phyloP scores from a whole-genome alignment of 2,797 vertebrate species.

The Gorsachius magnificus region DNA sequence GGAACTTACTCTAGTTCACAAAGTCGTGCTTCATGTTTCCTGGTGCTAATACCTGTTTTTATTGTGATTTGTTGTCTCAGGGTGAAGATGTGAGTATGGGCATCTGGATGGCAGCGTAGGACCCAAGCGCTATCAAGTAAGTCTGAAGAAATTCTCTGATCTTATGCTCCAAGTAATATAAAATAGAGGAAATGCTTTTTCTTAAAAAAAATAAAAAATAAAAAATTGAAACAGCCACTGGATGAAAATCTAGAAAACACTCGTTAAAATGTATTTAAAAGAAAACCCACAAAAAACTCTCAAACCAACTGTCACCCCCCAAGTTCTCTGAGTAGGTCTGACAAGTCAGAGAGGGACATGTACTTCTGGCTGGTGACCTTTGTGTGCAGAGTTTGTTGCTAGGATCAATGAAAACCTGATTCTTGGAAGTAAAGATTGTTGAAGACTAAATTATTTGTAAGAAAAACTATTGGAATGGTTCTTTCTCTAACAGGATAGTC shows the following conservation, averaged over 20 bases:
- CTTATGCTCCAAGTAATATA: not conserved
- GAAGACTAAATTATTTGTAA: not conserved
- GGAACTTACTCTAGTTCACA: not conserved
- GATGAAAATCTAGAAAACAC: not conserved
- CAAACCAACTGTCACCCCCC: not conserved
- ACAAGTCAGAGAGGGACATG: not conserved
- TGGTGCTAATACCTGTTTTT: not conserved
- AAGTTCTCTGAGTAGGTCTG: not conserved
- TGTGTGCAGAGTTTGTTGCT: not conserved
- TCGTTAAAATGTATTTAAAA: not conserved
- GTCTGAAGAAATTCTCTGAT: not conserved
- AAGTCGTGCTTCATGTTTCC: not conserved
- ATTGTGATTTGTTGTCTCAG: constrained; percentile 64
- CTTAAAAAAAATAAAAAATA: not conserved
- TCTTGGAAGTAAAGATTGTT: not conserved
- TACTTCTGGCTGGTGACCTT: not conserved
- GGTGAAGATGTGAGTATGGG: constrained; percentile 99
- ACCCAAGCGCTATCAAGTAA: constrained; percentile 87
- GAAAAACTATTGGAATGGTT: not conserved
- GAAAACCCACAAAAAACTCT: not conserved
- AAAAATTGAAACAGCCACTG: not conserved
- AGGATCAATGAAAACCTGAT: not conserved
- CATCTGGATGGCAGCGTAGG: constrained; percentile 99
- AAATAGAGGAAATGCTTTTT: not conserved
- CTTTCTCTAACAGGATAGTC: constrained; percentile 81